These are phyloP conservation scores for Chinchilla lanigera DNA, from an alignment of 2,113 vertebrate genomes.

Conservation along the genomic window DNA sequence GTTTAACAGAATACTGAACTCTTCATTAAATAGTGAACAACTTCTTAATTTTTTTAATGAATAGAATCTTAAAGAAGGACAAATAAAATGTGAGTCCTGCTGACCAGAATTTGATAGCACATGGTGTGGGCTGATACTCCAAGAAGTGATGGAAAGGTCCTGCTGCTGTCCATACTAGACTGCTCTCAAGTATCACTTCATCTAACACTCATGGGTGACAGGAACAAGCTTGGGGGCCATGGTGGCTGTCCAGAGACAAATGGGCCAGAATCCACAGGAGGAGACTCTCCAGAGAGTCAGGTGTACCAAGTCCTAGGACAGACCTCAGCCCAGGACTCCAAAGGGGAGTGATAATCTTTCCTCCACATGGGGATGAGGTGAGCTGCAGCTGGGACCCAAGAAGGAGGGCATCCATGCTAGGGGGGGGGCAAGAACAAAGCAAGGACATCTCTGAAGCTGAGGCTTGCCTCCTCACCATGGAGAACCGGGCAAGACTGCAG, in stretches of 20 bases:
- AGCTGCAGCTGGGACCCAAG: not conserved
- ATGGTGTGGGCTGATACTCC: not conserved
- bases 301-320: not conserved
- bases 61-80: not conserved
- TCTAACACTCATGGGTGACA: not conserved
- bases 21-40: not conserved
- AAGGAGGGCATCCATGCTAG: not conserved
- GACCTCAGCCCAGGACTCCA: not conserved
- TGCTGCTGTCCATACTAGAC: not conserved
- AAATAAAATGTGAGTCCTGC: not conserved
- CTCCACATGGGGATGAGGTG: not conserved
- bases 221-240: not conserved
- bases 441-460: rapidly evolving
- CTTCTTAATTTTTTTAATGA: not conserved
- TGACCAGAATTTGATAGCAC: not conserved
- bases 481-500: not conserved
- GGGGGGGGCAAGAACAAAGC: not conserved
- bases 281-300: not conserved
- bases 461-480: no score
- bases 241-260: not conserved
- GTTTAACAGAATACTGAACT: not conserved
- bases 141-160: not conserved
- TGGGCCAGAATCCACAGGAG: no score
- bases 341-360: not conserved
- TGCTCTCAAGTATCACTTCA: not conserved